phyloP scores from a whole-genome alignment of 2,113 vertebrate species.

The Rhagologus leucostigma region DNA sequence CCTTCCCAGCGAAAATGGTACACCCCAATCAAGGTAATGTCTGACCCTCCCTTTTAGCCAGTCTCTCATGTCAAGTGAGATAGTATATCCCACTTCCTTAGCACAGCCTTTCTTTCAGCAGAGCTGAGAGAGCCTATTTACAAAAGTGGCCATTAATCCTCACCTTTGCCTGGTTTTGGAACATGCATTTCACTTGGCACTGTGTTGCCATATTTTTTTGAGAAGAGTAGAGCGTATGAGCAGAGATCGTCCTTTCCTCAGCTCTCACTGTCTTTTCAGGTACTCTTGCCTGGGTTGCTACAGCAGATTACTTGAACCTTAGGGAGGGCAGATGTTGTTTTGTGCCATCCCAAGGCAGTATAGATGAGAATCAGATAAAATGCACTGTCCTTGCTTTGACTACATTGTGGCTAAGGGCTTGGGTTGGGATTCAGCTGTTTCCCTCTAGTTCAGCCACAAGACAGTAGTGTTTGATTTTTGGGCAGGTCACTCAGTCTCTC shows the following conservation, averaged over 20 bases:
- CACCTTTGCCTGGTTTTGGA: neutral
- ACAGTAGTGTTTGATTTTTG: neutral
- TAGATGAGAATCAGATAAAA: neutral
- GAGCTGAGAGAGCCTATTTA: neutral
- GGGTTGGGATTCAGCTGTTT: neutral
- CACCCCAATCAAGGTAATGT: slow-evolving; percentile 80
- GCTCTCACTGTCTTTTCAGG: neutral
- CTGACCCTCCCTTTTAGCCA: neutral
- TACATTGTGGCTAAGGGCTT: neutral
- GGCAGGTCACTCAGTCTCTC: neutral
- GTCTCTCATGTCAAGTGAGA: neutral
- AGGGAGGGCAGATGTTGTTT: neutral
- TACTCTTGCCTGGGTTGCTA: neutral
- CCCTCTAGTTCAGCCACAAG: neutral
- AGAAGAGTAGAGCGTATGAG: neutral
- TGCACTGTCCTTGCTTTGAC: neutral
- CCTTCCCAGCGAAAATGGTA: slow-evolving; percentile 84
- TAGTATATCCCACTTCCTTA: neutral
- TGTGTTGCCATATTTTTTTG: neutral
- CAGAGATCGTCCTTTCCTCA: neutral
- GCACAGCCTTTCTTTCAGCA: neutral
- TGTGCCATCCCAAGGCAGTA: neutral
- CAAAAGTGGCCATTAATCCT: neutral
- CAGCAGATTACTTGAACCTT: neutral
- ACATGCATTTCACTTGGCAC: neutral